Conservation (phyloP, 2,888 invertebrate species). For the Melieria crassipennis region DNA sequence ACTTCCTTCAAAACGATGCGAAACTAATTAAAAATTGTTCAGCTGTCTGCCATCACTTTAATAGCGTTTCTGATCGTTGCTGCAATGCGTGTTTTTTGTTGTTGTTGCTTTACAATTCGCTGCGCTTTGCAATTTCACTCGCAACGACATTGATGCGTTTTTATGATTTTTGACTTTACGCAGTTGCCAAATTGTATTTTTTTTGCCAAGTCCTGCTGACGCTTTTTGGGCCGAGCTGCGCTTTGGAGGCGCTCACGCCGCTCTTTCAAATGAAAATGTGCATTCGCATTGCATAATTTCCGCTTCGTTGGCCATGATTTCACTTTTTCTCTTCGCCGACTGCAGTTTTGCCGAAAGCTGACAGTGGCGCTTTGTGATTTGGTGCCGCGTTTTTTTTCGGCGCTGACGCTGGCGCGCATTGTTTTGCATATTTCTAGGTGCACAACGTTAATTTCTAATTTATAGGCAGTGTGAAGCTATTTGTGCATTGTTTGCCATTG, state of each 20-base stretch:
- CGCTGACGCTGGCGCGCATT: neutral
- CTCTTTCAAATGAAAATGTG: conserved; percentile 25
- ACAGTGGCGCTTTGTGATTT: neutral
- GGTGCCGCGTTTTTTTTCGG: neutral
- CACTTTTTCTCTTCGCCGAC: conserved; percentile 18
- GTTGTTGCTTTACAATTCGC: too few species aligned
- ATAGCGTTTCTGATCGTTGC: too few species aligned
- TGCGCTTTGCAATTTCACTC: neutral
- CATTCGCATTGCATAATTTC: conserved; percentile 33
- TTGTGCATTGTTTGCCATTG: too few species aligned
- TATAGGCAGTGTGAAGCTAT: conserved; percentile 12
- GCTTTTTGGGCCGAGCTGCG: too few species aligned
- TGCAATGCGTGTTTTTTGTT: too few species aligned
- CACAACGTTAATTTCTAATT: conserved; percentile 26
- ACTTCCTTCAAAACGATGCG: too few species aligned
- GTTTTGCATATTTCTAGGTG: conserved; percentile 25
- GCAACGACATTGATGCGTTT: conserved; percentile 24
- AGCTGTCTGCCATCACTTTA: too few species aligned
- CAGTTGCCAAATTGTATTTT: conserved; percentile 17
- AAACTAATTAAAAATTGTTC: too few species aligned
- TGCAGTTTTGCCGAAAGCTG: conserved; percentile 11
- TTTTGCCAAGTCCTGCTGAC: neutral
- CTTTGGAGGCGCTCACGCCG: too few species aligned
- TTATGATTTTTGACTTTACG: neutral
- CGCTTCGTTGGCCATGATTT: conserved; percentile 30